Evolutionary conservation across 2,113 vertebrate genomes (phyloP).

Genomic region (Pollimyrus isidori): DNA sequence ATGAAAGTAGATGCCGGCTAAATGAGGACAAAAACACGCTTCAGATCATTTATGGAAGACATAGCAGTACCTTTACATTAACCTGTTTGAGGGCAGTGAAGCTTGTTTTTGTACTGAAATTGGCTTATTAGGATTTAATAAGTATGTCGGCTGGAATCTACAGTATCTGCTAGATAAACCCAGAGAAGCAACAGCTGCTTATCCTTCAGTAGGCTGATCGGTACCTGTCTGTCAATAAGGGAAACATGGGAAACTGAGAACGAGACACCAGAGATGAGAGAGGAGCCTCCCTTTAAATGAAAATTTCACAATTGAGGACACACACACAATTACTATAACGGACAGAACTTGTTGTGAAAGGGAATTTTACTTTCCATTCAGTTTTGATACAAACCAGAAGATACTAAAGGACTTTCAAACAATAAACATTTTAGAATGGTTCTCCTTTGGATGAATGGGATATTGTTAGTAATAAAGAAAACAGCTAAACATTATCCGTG

Average conservation of each 20-base stretch:
- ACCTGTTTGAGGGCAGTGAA: background rate
- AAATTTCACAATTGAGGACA: background rate
- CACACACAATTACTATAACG: background rate
- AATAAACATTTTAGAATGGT: background rate
- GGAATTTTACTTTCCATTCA: background rate
- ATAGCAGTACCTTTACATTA: background rate
- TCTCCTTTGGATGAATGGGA: background rate
- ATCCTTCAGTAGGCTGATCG: background rate
- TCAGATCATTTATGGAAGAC: background rate
- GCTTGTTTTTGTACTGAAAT: constrained; percentile 1
- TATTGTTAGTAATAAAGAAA: background rate
- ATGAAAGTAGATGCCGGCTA: background rate
- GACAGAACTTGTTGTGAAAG: background rate
- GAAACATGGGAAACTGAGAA: background rate
- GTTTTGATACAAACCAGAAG: background rate
- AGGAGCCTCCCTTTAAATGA: background rate
- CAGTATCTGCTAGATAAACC: background rate
- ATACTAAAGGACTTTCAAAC: background rate
- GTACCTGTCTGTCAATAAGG: background rate
- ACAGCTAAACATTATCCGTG: background rate
- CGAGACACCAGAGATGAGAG: background rate
- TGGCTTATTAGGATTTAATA: background rate
- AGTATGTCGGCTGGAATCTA: background rate
- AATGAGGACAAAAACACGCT: background rate
- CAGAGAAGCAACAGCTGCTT: background rate